phyloP scores from a whole-genome alignment of 2,113 vertebrate genomes.

The Elachura formosa region DNA sequence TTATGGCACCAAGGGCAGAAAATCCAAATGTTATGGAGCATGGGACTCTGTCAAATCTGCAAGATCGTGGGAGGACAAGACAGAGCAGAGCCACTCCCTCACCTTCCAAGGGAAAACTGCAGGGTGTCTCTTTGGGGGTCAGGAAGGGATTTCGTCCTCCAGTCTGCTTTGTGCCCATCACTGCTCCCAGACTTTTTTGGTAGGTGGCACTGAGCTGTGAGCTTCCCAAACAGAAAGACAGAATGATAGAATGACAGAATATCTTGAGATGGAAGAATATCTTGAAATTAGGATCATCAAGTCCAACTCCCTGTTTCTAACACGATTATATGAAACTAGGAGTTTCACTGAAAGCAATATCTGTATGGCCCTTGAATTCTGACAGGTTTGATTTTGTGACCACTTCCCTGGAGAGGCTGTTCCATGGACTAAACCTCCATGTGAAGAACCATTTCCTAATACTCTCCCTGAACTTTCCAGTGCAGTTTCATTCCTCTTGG shows the following conservation, averaged over 20 bases:
- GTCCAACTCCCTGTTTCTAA: background rate
- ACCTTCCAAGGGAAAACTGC: background rate
- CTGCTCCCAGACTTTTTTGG: background rate
- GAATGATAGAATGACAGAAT: background rate
- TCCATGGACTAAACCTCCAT: background rate
- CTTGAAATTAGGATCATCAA: fast-evolving
- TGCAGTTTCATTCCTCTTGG: background rate
- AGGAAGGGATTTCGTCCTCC: background rate
- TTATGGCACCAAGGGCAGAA: background rate
- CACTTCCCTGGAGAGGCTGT: background rate
- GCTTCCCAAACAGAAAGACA: background rate
- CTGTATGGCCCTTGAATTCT: background rate
- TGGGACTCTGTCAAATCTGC: background rate
- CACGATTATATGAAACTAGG: background rate
- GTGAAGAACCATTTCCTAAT: background rate
- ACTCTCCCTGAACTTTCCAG: background rate
- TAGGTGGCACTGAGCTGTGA: background rate
- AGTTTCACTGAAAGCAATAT: background rate
- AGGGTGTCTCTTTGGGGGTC: fast-evolving
- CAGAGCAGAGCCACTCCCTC: background rate
- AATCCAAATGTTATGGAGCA: background rate
- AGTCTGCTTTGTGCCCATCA: background rate
- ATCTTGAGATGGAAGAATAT: background rate
- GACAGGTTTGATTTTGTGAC: fast-evolving
- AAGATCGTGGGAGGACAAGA: background rate